These are phyloP conservation scores for Meghimatium bilineatum DNA, from an alignment of 2,888 invertebrate genomes.

Conservation along the genomic window DNA sequence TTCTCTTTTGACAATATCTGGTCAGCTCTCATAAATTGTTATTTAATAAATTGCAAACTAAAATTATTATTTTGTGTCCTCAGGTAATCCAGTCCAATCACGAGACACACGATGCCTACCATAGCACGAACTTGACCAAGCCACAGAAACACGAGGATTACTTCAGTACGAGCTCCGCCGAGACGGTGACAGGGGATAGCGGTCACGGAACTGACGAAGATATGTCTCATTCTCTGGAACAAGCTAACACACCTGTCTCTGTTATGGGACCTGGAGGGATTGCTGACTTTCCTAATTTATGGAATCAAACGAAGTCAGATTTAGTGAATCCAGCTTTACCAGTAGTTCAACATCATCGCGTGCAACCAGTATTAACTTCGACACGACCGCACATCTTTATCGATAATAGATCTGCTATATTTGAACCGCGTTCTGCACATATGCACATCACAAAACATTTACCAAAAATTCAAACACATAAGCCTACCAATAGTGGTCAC, in stretches of 20 bases:
- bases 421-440: conserved; percentile 36
- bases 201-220: conserved; percentile 57
- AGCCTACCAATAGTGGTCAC: not conserved
- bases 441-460: conserved; percentile 3
- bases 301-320: not conserved
- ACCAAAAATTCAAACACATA: not conserved
- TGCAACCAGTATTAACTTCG: not conserved
- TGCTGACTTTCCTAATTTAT: not conserved
- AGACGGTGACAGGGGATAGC: conserved; percentile 51
- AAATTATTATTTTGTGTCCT: too few relatives aligned
- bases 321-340: not conserved
- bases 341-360: not conserved
- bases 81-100: too few relatives aligned
- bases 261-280: not conserved
- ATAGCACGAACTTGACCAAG: conserved; percentile 14
- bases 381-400: not conserved
- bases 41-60: too few relatives aligned
- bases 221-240: conserved; percentile 44
- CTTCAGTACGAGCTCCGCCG: conserved; percentile 53
- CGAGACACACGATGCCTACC: too few relatives aligned
- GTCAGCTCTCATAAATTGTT: too few relatives aligned
- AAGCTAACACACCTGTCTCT: not conserved
- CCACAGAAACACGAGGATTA: conserved; percentile 49
- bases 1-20: too few relatives aligned
- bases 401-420: conserved; percentile 16